Evolutionary conservation across 2,888 invertebrate genomes (phyloP).

Genomic region (Drosophila kambysellisi): DNA sequence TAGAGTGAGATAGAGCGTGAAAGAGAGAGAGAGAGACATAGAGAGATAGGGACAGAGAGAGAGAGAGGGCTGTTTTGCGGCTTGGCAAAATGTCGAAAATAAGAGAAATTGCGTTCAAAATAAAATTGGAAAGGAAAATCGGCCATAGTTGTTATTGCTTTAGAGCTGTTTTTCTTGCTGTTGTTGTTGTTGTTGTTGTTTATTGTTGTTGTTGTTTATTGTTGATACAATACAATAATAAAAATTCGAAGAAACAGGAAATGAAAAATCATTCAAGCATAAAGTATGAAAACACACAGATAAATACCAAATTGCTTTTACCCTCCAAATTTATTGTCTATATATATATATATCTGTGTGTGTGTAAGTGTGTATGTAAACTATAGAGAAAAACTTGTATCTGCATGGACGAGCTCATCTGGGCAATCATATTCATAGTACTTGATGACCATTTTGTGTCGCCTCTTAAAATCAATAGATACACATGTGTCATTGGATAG

Average conservation of each 20-base stretch:
- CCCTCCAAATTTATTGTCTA: constrained; percentile 49
- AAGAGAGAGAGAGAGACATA: background rate
- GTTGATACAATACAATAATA: constrained; percentile 58
- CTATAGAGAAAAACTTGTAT: constrained; percentile 22
- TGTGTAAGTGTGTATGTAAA: constrained; percentile 14
- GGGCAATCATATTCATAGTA: background rate
- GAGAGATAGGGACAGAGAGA: background rate
- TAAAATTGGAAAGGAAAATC: constrained; percentile 41
- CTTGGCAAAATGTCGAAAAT: constrained; percentile 44
- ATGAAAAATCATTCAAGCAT: constrained; percentile 77
- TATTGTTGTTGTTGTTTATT: constrained; percentile 39
- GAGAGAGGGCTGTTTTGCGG: constrained; percentile 38
- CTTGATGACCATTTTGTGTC: background rate
- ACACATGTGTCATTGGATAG: background rate
- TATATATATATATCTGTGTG: background rate
- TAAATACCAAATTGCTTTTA: constrained; percentile 69
- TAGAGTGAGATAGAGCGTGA: constrained; percentile 2
- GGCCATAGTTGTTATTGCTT: constrained; percentile 55
- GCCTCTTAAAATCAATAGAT: constrained; percentile 1
- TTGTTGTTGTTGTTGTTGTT: constrained; percentile 32
- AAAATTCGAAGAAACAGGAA: constrained; percentile 62
- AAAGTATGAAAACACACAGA: constrained; percentile 75
- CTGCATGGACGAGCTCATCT: constrained; percentile 8
- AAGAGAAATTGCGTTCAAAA: constrained; percentile 44
- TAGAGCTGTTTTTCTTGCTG: constrained; percentile 29